These are phyloP conservation scores for Amaurobius ferox DNA, from an alignment of 2,888 invertebrate species.

Conservation along the genomic window DNA sequence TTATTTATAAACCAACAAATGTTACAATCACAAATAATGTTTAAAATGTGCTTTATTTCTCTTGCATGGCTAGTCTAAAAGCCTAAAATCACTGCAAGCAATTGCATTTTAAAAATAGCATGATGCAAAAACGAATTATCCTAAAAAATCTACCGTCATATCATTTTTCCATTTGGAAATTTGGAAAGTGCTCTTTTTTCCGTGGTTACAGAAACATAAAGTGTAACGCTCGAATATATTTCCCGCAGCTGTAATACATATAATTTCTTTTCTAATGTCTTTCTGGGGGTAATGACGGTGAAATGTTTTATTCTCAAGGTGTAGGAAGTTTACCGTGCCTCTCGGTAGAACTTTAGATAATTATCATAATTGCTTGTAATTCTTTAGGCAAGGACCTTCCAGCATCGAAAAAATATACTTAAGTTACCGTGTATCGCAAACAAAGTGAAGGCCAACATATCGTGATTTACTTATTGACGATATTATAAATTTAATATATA, in stretches of 20 bases:
- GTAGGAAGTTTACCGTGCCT: not conserved
- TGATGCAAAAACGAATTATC: not conserved
- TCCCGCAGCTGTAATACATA: not conserved
- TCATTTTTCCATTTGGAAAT: not conserved
- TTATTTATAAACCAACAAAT: too few species aligned
- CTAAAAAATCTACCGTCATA: too few species aligned
- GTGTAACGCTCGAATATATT: not conserved
- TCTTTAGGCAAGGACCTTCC: too few species aligned
- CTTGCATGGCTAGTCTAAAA: too few species aligned
- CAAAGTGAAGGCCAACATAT: too few species aligned
- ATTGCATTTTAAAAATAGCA: not conserved
- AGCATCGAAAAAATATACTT: too few species aligned
- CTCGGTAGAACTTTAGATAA: not conserved
- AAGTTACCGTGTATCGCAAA: too few species aligned
- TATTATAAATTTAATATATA: too few species aligned
- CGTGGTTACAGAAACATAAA: not conserved
- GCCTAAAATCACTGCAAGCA: not conserved
- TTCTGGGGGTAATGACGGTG: not conserved
- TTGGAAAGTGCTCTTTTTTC: not conserved
- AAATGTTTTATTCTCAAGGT: slow-evolving; percentile 8
- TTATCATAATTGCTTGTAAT: not conserved
- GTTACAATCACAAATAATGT: too few species aligned
- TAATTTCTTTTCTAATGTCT: slow-evolving; percentile 5
- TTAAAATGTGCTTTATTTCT: too few species aligned
- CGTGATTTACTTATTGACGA: too few species aligned